Evolutionary conservation across 2,113 vertebrate genomes (phyloP).

Genomic region (Daphoenositta chrysoptera): DNA sequence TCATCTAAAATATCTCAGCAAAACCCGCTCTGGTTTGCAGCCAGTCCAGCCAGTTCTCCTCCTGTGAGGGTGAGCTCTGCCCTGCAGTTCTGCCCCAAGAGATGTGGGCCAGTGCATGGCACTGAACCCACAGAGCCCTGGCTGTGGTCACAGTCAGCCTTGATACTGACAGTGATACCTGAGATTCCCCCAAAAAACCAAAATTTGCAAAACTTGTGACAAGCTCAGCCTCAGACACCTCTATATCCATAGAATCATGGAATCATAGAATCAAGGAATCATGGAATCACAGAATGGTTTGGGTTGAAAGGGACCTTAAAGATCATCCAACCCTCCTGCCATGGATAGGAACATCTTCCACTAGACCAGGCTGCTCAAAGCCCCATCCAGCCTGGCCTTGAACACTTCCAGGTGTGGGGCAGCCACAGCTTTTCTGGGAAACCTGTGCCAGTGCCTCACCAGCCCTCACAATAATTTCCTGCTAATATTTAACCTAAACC

Average conservation of each 20-base stretch:
- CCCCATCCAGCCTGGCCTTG: neutral
- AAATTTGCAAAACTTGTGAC: neutral
- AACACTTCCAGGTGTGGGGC: neutral
- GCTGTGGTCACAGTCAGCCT: neutral
- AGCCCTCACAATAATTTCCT: neutral
- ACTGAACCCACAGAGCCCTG: neutral
- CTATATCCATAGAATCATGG: neutral
- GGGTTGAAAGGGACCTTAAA: neutral
- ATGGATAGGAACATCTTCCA: neutral
- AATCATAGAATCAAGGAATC: neutral
- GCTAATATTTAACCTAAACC: neutral
- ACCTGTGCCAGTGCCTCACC: neutral
- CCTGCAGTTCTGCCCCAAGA: neutral
- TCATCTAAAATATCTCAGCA: neutral
- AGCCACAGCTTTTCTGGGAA: neutral
- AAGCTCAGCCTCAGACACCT: neutral
- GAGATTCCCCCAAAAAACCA: neutral
- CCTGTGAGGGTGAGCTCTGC: accelerated
- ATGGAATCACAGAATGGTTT: neutral
- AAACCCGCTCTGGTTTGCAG: neutral
- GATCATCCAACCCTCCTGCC: too few relatives aligned
- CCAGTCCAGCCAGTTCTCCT: neutral
- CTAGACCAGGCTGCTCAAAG: neutral
- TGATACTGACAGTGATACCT: too few relatives aligned
- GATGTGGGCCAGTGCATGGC: accelerated